phyloP scores from a whole-genome alignment of 1,140 invertebrate genomes.

The Littorina saxatilis region DNA sequence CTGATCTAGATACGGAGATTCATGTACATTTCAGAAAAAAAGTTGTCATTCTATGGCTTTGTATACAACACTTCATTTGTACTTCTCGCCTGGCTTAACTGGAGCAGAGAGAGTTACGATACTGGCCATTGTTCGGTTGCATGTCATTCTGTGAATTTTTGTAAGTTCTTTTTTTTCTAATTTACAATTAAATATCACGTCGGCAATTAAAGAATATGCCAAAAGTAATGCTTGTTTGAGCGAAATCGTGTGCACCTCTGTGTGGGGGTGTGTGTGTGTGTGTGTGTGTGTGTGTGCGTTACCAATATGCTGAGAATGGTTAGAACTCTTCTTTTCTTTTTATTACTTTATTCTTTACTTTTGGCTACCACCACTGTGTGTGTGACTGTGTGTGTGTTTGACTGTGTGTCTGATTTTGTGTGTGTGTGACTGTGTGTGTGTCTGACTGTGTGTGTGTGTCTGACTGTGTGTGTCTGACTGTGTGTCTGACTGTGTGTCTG shows the following conservation, averaged over 20 bases:
- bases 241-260: not conserved
- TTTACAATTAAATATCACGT: constrained; percentile 36
- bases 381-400: not conserved
- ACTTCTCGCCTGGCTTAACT: constrained; percentile 29
- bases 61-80: constrained; percentile 36
- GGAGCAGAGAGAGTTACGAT: constrained; percentile 22
- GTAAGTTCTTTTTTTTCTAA: constrained; percentile 34
- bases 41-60: constrained; percentile 35
- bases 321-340: too few species aligned
- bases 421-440: too few species aligned
- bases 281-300: too few species aligned
- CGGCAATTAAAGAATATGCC: constrained; percentile 37
- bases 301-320: too few species aligned
- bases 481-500: too few species aligned
- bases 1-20: constrained; percentile 26
- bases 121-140: constrained; percentile 30
- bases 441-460: too few species aligned
- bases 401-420: not conserved
- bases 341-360: too few species aligned
- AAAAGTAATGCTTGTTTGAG: constrained; percentile 12
- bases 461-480: too few species aligned
- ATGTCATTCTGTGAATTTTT: constrained; percentile 41
- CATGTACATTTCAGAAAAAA: too few species aligned
- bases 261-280: not conserved
- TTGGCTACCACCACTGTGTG: not conserved